Evolutionary conservation across 2,888 invertebrate genomes (phyloP).

Genomic region (Hypsopygia costalis): DNA sequence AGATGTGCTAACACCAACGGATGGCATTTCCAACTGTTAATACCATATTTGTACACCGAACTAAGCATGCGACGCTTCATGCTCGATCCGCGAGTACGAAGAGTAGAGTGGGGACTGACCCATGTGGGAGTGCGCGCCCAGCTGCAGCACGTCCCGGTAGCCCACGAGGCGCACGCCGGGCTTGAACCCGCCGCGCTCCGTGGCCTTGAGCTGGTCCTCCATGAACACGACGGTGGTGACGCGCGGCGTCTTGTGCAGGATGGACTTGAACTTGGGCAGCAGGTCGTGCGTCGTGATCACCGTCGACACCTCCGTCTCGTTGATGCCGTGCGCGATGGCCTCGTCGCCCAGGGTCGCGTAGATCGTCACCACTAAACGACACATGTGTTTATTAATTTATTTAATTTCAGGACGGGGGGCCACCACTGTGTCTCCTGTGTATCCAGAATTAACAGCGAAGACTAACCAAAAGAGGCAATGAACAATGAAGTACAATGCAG

Average conservation of each 20-base stretch:
- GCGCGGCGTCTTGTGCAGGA: constrained; percentile 85
- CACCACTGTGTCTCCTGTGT: too few relatives aligned
- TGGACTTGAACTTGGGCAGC: constrained; percentile 92
- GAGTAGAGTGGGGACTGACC: too few relatives aligned
- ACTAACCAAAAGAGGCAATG: too few relatives aligned
- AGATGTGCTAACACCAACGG: too few relatives aligned
- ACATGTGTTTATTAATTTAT: too few relatives aligned
- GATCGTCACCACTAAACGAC: constrained; percentile 94
- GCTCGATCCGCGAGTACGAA: too few relatives aligned
- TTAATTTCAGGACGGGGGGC: too few relatives aligned
- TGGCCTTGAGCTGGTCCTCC: constrained; percentile 91
- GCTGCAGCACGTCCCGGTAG: constrained; percentile 82
- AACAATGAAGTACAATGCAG: too few relatives aligned
- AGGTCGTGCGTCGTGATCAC: constrained; percentile 96
- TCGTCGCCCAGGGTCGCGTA: constrained; percentile 98
- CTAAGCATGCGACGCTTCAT: too few relatives aligned
- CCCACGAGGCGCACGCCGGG: constrained; percentile 86
- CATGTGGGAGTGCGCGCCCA: constrained; percentile 53
- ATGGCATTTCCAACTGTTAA: too few relatives aligned
- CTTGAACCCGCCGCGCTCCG: constrained; percentile 86
- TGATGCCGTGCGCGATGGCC: constrained; percentile 97
- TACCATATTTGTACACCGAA: too few relatives aligned
- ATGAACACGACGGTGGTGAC: constrained; percentile 92
- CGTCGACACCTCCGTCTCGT: constrained; percentile 96
- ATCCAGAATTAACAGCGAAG: too few relatives aligned